These are phyloP conservation scores for Cyanoderma ruficeps DNA, from an alignment of 2,113 vertebrate genomes.

Conservation along the genomic window DNA sequence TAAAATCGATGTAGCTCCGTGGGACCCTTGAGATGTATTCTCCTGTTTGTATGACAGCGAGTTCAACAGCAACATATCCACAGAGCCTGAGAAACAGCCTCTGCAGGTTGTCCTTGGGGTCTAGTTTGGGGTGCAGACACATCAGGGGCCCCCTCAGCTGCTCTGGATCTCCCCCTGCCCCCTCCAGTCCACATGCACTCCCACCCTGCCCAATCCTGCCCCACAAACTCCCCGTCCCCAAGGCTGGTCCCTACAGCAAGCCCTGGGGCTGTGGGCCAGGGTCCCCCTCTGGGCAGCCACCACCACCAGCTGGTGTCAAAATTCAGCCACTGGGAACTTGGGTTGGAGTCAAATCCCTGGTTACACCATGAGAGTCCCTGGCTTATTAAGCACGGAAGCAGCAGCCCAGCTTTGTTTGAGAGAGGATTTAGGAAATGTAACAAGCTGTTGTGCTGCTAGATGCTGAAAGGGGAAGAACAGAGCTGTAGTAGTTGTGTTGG, in stretches of 20 bases:
- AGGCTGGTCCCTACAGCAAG: background rate
- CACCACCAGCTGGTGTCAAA: background rate
- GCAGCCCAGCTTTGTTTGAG: slow-evolving; percentile 9
- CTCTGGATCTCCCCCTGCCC: background rate
- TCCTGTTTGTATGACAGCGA: background rate
- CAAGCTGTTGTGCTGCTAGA: slow-evolving; percentile 51
- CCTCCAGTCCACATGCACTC: background rate
- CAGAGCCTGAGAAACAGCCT: background rate
- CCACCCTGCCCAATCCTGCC: background rate
- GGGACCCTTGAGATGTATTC: background rate
- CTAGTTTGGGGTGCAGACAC: background rate
- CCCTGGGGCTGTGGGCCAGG: background rate
- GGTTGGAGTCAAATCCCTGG: background rate
- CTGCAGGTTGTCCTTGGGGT: background rate
- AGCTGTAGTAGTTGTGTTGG: slow-evolving; percentile 20
- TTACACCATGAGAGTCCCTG: background rate
- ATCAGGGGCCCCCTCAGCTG: background rate
- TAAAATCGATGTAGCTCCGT: background rate
- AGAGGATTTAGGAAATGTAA: slow-evolving; percentile 53
- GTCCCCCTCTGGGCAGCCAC: accelerated
- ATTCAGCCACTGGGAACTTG: background rate
- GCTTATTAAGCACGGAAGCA: background rate
- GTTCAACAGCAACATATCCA: background rate
- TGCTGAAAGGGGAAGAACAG: slow-evolving; percentile 47
- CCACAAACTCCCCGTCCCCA: background rate